These are phyloP conservation scores for Cryptosula pallasiana DNA, from an alignment of 2,888 invertebrate species.

Conservation along the genomic window DNA sequence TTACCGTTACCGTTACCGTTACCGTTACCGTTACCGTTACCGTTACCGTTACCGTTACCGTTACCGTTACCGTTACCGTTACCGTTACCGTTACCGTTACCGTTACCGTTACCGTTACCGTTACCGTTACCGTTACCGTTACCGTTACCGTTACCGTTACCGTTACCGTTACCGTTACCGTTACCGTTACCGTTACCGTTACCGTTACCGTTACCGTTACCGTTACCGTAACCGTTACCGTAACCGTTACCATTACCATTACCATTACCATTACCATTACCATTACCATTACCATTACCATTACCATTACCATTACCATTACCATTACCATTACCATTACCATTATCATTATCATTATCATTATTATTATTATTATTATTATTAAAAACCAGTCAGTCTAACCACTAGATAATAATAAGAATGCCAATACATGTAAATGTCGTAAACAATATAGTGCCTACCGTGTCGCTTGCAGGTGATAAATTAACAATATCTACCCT, in stretches of 20 bases:
- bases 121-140: constrained; percentile 16
- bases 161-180: constrained; percentile 16
- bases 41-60: constrained; percentile 16
- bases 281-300: constrained; percentile 6
- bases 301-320: not conserved
- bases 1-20: constrained; percentile 16
- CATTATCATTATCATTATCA: no score
- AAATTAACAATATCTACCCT: no score
- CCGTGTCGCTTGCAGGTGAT: no score
- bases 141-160: constrained; percentile 12
- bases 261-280: constrained; percentile 7
- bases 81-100: constrained; percentile 16
- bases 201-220: constrained; percentile 12
- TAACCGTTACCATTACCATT: constrained; percentile 6
- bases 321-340: no score
- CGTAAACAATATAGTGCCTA: no score
- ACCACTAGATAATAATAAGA: no score
- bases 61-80: constrained; percentile 12
- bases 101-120: constrained; percentile 4
- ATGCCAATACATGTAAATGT: no score
- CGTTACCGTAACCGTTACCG: constrained; percentile 16
- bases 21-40: constrained; percentile 12
- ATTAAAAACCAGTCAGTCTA: no score
- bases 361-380: no score
- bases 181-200: constrained; percentile 16